Conservation (phyloP, 2,113 vertebrate genomes). For the Athene noctua region DNA sequence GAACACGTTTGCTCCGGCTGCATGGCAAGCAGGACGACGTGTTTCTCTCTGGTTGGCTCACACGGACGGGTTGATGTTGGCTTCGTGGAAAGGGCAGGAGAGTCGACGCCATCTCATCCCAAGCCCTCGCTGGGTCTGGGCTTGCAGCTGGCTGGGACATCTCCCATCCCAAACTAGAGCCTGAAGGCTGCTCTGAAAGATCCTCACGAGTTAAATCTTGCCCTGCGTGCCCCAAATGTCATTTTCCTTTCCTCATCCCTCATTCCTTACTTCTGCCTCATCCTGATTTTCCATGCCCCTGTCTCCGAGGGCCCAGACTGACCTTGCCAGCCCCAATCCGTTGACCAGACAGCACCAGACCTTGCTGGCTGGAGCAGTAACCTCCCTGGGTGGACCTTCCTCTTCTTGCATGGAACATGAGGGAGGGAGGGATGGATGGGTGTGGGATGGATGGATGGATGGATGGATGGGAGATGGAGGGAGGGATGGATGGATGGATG, state of each 20-base stretch:
- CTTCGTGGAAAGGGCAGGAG: background rate
- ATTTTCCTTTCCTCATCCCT: background rate
- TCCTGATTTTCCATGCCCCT: background rate
- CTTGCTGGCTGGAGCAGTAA: background rate
- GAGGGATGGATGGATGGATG: background rate
- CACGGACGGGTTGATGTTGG: background rate
- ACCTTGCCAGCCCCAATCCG: background rate
- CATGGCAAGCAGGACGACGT: fast-evolving
- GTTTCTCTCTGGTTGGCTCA: background rate
- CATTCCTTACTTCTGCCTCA: background rate
- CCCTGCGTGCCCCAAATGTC: fast-evolving
- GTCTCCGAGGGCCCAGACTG: background rate
- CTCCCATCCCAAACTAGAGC: background rate
- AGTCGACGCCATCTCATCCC: background rate
- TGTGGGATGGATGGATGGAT: too few species aligned
- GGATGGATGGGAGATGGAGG: too few species aligned
- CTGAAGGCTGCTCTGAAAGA: background rate
- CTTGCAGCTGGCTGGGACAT: fast-evolving
- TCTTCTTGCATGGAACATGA: background rate
- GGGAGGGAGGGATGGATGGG: background rate
- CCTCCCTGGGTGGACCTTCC: background rate
- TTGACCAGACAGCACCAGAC: background rate
- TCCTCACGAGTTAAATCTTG: background rate
- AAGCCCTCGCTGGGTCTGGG: background rate
- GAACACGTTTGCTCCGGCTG: background rate